phyloP scores from a whole-genome alignment of 2,113 vertebrate genomes.

The Brachyhypopomus gauderio region DNA sequence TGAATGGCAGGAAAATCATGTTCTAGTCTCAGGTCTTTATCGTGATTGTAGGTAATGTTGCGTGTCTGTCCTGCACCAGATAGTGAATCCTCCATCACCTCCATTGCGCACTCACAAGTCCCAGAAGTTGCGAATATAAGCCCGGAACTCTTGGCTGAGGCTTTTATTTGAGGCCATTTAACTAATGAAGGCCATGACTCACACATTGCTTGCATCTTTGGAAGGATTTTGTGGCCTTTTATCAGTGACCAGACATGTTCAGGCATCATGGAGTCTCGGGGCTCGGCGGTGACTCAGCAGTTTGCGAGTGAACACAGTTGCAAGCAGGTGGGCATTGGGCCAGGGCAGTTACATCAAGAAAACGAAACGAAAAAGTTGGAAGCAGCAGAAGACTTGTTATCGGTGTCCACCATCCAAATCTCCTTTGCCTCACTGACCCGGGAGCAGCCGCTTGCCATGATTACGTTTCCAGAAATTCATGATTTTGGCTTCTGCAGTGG shows the following conservation, averaged over 20 bases:
- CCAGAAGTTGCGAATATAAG: slow-evolving; percentile 8
- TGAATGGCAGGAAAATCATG: not conserved
- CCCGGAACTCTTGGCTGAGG: not conserved
- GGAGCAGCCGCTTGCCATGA: not conserved
- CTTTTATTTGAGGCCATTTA: slow-evolving; percentile 8
- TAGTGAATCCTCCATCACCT: not conserved
- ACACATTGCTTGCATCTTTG: not conserved
- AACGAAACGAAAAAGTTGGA: not conserved
- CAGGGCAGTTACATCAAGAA: not conserved
- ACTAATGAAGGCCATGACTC: slow-evolving; percentile 27
- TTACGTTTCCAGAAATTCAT: not conserved
- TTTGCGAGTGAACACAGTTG: not conserved
- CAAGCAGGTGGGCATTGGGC: not conserved
- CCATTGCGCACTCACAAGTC: not conserved
- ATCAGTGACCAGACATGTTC: slow-evolving; percentile 22
- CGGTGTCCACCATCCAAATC: not conserved
- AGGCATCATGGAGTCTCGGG: slow-evolving; percentile 15
- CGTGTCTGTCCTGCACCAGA: not conserved
- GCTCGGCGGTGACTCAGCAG: slow-evolving; percentile 33
- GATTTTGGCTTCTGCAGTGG: not conserved
- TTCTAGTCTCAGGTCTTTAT: not conserved
- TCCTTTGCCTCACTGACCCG: not conserved
- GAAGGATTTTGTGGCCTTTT: not conserved
- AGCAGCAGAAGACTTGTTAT: not conserved
- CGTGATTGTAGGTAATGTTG: not conserved